A percentile compares a stretch with the other conserved stretches of the same genome.
phyloP scores from a whole-genome alignment of 2,113 vertebrate species.

The Psilopsiagon aymara region DNA sequence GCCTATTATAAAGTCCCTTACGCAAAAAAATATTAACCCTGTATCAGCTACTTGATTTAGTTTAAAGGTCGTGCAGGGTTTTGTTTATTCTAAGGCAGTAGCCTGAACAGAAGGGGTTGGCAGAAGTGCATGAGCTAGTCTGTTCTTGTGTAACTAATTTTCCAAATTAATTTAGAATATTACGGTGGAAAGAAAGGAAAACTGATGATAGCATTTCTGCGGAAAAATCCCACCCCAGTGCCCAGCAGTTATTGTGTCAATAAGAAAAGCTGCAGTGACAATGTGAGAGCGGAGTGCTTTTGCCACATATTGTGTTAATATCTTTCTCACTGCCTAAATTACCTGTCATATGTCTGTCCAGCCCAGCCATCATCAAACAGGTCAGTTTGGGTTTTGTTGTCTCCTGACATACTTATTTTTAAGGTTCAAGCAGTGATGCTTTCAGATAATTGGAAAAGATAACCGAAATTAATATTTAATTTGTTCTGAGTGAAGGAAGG shows the following conservation, averaged over 20 bases:
- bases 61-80: not conserved
- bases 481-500: not conserved
- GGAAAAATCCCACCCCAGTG: not conserved
- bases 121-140: not conserved
- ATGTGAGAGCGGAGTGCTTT: not conserved
- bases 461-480: not conserved
- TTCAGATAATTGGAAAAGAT: not conserved
- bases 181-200: not conserved
- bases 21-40: not conserved
- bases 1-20: not conserved
- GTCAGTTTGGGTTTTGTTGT: not conserved
- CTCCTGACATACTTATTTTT: not conserved
- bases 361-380: not conserved
- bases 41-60: not conserved
- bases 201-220: not conserved
- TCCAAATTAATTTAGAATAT: slow-evolving; percentile 17
- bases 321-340: not conserved
- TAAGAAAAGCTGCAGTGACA: slow-evolving; percentile 13
- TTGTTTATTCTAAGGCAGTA: not conserved
- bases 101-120: not conserved
- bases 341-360: not conserved
- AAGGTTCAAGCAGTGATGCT: not conserved
- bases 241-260: not conserved
- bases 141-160: slow-evolving; percentile 14
- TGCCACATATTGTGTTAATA: not conserved